A percentile compares a stretch with the other conserved stretches of the same genome.
Conservation (phyloP, 1,140 invertebrate species). For the Drosophila equinoxialis region DNA sequence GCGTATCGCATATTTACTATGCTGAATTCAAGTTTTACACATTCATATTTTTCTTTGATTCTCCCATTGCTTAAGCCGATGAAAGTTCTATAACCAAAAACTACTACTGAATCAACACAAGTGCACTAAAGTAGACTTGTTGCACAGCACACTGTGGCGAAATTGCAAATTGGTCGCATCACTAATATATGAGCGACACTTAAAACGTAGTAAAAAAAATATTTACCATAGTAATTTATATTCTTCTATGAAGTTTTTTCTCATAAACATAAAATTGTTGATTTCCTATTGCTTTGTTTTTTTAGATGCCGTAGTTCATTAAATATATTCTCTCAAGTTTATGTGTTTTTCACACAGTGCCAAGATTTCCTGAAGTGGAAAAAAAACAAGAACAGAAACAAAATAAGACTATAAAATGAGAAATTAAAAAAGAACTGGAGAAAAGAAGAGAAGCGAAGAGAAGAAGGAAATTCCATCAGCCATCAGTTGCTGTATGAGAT, state of each 20-base stretch:
- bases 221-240: too few relatives aligned
- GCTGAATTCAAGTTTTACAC: background rate
- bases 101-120: too few relatives aligned
- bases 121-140: too few relatives aligned
- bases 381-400: background rate
- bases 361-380: background rate
- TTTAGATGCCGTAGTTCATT: background rate
- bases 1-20: too few relatives aligned
- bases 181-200: too few relatives aligned
- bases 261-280: background rate
- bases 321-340: slow-evolving; percentile 3
- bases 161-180: too few relatives aligned
- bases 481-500: background rate
- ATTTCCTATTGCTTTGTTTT: background rate
- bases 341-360: slow-evolving; percentile 10
- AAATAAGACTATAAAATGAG: slow-evolving; percentile 13
- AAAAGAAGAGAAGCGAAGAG: background rate
- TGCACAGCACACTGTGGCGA: too few relatives aligned
- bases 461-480: background rate
- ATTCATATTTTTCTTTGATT: background rate
- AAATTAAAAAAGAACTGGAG: background rate
- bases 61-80: background rate
- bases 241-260: background rate
- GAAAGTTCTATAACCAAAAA: too few relatives aligned
- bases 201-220: too few relatives aligned